Conservation (phyloP, 2,888 invertebrate species). For the Zaprionus bogoriensis region DNA sequence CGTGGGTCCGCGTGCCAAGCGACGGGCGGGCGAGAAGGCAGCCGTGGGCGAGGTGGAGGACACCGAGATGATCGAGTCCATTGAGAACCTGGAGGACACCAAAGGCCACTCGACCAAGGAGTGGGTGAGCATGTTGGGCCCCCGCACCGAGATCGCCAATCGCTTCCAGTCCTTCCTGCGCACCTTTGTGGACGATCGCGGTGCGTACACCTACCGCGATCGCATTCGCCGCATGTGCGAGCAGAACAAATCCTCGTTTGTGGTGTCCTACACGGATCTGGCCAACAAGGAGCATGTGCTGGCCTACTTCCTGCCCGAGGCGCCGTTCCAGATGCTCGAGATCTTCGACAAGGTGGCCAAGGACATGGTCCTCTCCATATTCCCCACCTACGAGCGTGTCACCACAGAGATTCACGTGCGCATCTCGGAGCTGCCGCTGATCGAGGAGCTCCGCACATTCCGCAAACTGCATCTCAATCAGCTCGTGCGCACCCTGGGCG, state of each 20-base stretch:
- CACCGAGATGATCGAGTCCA: conserved; percentile 95
- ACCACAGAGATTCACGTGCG: conserved; percentile 96
- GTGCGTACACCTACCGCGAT: conserved; percentile 94
- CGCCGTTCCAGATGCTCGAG: conserved; percentile 97
- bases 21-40: conserved; percentile 93
- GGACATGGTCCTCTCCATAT: conserved; percentile 95
- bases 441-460: conserved; percentile 97
- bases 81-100: conserved; percentile 98
- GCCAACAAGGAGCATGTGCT: conserved; percentile 95
- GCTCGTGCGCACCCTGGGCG: conserved; percentile 95
- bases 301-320: conserved; percentile 98
- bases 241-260: conserved; percentile 93
- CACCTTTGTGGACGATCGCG: conserved; percentile 93
- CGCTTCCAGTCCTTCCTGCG: conserved; percentile 96
- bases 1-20: conserved; percentile 86
- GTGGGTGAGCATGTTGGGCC: conserved; percentile 98
- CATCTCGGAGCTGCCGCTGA: conserved; percentile 96
- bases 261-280: conserved; percentile 95
- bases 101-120: conserved; percentile 97
- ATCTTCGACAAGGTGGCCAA: conserved; percentile 98
- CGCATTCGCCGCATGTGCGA: conserved; percentile 97
- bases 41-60: conserved; percentile 91
- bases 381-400: conserved; percentile 97
- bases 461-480: conserved; percentile 96
- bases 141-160: conserved; percentile 97